Evolutionary conservation across 2,113 vertebrate species (phyloP).

Genomic region (Narcine bancroftii): DNA sequence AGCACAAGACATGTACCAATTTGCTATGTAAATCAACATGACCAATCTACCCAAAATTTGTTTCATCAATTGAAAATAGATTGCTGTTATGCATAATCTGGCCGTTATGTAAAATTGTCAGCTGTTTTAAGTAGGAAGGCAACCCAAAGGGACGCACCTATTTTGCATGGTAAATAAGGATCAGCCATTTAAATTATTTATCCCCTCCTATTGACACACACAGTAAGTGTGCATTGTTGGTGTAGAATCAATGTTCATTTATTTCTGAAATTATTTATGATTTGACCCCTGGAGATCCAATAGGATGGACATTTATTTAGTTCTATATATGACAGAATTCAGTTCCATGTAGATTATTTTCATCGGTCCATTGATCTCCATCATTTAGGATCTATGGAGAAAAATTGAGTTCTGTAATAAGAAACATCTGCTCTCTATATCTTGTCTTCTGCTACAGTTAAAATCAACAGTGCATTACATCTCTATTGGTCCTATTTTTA

Average conservation of each 20-base stretch:
- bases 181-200: neutral
- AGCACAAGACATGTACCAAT: neutral
- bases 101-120: neutral
- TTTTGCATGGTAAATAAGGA: neutral
- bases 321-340: neutral
- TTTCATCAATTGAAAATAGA: neutral
- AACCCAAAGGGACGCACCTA: neutral
- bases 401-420: neutral
- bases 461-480: neutral
- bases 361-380: neutral
- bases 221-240: neutral
- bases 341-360: neutral
- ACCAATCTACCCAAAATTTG: neutral
- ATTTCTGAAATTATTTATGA: neutral
- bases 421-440: neutral
- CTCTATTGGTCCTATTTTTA: neutral
- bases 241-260: neutral
- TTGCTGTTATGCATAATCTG: neutral
- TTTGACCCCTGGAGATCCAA: neutral
- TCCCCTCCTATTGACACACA: neutral
- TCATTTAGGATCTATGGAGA: neutral
- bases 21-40: neutral
- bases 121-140: neutral
- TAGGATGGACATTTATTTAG: neutral
- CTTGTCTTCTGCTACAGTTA: neutral